These are phyloP conservation scores for Xanthorhoe spadicearia DNA, from an alignment of 2,888 invertebrate species.

Conservation along the genomic window DNA sequence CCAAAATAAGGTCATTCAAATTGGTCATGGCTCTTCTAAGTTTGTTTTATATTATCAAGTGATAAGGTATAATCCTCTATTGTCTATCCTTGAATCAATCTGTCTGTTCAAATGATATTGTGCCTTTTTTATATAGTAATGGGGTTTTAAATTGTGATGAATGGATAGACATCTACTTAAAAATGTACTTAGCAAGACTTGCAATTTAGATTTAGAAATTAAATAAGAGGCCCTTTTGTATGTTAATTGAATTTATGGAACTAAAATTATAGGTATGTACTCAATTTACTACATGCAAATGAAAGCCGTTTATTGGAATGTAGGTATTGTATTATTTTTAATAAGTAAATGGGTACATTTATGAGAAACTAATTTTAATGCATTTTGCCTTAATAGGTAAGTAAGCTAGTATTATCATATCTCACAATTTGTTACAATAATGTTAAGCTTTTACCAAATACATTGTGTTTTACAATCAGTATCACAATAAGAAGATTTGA, in stretches of 20 bases:
- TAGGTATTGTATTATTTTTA: constrained; percentile 31
- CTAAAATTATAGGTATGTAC: constrained; percentile 8
- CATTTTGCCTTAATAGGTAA: constrained; percentile 34
- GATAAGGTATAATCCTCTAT: constrained; percentile 23
- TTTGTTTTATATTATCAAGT: constrained; percentile 40
- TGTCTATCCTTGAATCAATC: constrained; percentile 35
- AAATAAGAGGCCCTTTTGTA: constrained; percentile 8
- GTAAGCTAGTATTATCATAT: constrained; percentile 31
- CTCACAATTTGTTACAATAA: constrained; percentile 29
- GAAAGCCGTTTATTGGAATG: constrained; percentile 31
- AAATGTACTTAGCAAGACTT: constrained; percentile 29
- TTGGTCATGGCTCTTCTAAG: constrained; percentile 47
- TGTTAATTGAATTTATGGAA: constrained; percentile 4
- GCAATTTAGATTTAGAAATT: constrained; percentile 20
- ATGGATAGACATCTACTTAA: constrained; percentile 5
- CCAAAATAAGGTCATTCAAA: constrained; percentile 44
- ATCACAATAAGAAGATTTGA: constrained; percentile 16
- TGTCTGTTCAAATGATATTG: constrained; percentile 21
- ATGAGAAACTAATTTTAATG: constrained; percentile 16
- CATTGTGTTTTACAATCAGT: constrained; percentile 14
- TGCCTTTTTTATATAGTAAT: constrained; percentile 24
- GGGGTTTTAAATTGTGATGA: constrained; percentile 11
- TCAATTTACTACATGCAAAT: constrained; percentile 14
- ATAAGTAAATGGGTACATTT: constrained; percentile 23
- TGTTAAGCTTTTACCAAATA: constrained; percentile 29